Conservation (phyloP, 1,140 invertebrate genomes). For the Idris sp. region DNA sequence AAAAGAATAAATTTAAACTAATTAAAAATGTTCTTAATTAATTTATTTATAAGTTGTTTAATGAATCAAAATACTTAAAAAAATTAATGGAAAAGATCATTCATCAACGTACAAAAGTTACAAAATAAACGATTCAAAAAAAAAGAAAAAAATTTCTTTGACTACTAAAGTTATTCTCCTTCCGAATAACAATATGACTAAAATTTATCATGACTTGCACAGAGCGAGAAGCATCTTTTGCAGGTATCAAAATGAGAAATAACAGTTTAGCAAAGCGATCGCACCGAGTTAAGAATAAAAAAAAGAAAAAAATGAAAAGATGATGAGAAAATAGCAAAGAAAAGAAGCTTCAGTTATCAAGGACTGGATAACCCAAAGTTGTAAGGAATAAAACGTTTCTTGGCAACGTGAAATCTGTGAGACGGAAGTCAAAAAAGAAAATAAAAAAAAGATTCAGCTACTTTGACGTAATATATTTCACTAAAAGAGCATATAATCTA, state of each 20-base stretch:
- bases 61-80: too few relatives aligned
- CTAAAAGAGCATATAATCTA: constrained; percentile 5
- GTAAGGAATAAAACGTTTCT: constrained; percentile 48
- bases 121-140: too few relatives aligned
- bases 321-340: constrained; percentile 54
- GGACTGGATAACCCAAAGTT: constrained; percentile 51
- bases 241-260: constrained; percentile 47
- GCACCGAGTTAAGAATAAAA: constrained; percentile 20
- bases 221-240: constrained; percentile 16
- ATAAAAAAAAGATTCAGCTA: constrained; percentile 1
- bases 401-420: constrained; percentile 29
- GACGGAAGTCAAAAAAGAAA: constrained; percentile 12
- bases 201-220: constrained; percentile 20
- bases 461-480: constrained; percentile 9
- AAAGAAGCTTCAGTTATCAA: constrained; percentile 52
- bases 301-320: constrained; percentile 44
- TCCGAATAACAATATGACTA: too few relatives aligned
- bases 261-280: constrained; percentile 42
- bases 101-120: too few relatives aligned
- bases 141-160: too few relatives aligned
- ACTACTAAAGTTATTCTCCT: too few relatives aligned
- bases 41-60: too few relatives aligned
- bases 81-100: too few relatives aligned
- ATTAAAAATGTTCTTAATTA: too few relatives aligned
- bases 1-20: too few relatives aligned